phyloP scores from a whole-genome alignment of 2,888 invertebrate species.

The Anarsia innoxiella region DNA sequence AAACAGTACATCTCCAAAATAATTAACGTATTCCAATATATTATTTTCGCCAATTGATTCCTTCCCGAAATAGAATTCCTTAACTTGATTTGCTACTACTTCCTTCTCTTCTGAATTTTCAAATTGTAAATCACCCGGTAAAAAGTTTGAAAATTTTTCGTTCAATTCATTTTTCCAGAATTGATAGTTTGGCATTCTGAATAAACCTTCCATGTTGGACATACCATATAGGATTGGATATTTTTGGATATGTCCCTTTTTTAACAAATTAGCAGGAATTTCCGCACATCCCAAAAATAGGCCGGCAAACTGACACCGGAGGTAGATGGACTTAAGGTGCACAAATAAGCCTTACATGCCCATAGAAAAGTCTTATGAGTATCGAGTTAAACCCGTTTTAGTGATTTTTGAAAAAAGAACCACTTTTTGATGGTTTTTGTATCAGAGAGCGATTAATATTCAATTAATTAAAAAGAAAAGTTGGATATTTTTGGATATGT shows the following conservation, averaged over 20 bases:
- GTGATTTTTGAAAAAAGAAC: no score
- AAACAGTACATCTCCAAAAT: slow-evolving; percentile 34
- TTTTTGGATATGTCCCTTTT: slow-evolving; percentile 19
- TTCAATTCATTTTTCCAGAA: slow-evolving; percentile 8
- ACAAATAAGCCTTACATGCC: no score
- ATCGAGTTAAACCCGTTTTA: no score
- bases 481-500: slow-evolving; percentile 20
- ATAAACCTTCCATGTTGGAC: slow-evolving; percentile 3
- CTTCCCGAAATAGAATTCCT: slow-evolving; percentile 17
- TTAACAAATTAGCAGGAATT: slow-evolving; percentile 20
- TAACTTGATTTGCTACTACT: slow-evolving; percentile 3
- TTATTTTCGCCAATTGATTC: background rate
- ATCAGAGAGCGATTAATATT: no score
- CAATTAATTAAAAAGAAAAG: no score
- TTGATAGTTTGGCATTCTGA: background rate
- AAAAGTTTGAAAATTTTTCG: slow-evolving; percentile 5
- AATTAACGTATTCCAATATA: slow-evolving; percentile 8
- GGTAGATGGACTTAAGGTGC: no score
- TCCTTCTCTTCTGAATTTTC: slow-evolving; percentile 3
- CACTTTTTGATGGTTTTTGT: no score
- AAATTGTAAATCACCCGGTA: slow-evolving; percentile 10
- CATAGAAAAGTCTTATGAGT: no score
- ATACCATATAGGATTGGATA: slow-evolving; percentile 20
- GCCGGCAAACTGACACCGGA: no score
- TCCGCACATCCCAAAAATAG: no score